Evolutionary conservation across 2,113 vertebrate species (phyloP).

Genomic region (Syrrhaptes paradoxus): DNA sequence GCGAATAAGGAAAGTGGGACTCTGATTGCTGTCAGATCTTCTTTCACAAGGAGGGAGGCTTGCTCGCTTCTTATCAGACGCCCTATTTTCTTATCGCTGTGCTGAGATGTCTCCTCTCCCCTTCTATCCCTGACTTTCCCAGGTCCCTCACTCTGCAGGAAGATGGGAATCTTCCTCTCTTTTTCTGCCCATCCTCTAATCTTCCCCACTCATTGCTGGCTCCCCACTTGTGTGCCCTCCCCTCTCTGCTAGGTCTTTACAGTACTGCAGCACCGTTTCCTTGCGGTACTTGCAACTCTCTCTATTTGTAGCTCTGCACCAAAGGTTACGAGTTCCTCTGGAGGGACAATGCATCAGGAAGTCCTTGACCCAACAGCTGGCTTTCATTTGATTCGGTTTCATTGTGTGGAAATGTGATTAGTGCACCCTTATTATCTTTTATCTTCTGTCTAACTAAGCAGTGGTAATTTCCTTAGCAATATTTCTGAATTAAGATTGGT

Average conservation of each 20-base stretch:
- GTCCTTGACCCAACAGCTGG: conserved; percentile 10
- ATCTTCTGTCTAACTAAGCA: conserved; percentile 29
- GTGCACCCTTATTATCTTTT: conserved; percentile 3
- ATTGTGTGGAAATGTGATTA: conserved; percentile 38
- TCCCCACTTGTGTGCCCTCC: not conserved
- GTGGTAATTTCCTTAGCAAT: conserved; percentile 45
- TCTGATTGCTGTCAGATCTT: not conserved
- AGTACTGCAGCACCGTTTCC: not conserved
- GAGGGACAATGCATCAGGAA: not conserved
- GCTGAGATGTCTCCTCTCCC: not conserved
- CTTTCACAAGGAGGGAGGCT: not conserved
- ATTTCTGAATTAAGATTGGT: conserved; percentile 52
- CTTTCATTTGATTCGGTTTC: not conserved
- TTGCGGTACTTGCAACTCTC: not conserved
- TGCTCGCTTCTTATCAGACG: not conserved
- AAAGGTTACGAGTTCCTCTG: not conserved
- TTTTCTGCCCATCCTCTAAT: not conserved
- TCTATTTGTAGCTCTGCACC: not conserved
- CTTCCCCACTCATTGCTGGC: not conserved
- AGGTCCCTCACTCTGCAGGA: not conserved
- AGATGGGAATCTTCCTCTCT: not conserved
- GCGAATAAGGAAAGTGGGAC: not conserved
- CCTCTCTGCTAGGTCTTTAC: not conserved
- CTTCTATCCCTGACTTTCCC: not conserved
- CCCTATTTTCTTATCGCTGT: not conserved